A percentile compares a stretch with the other conserved stretches of the same genome.
Conservation (phyloP, 2,113 vertebrate genomes). For the human region GRCh38 chr14:36154501-36155000, state of each 20-base stretch:
- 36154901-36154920: conserved; percentile 17
- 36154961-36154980: not conserved
- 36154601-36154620: not conserved
- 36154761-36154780: not conserved
- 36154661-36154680: not conserved
- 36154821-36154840: not conserved
- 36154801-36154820: not conserved
- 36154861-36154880: conserved; percentile 29
- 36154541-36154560: not conserved
- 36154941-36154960: not conserved
- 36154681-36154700: not conserved
- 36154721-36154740: not conserved
- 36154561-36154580: not conserved
- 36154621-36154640: not conserved
- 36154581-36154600: not conserved
- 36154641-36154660: not conserved
- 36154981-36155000: not conserved
- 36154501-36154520: not conserved
- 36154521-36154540: not conserved
- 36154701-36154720: not conserved
- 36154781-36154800: not conserved
- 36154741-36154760: no score
- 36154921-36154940: not conserved
- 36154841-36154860: not conserved
- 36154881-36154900: not conserved